A percentile compares a stretch with the other conserved stretches of the same genome.
Conservation (phyloP, 2,797 vertebrate genomes). For the Myioborus miniatus region DNA sequence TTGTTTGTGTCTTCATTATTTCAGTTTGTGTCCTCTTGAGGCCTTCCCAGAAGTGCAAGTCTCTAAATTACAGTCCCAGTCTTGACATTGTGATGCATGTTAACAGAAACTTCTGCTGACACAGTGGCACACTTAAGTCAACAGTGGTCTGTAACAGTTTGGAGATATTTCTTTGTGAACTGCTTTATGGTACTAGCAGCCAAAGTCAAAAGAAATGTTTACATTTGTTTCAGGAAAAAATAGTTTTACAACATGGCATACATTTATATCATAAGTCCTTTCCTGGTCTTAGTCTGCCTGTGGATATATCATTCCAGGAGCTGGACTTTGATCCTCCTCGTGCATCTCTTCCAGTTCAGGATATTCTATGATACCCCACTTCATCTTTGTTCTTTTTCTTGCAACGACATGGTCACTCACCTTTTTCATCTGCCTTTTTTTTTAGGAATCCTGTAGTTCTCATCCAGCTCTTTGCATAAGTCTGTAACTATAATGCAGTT, state of each 20-base stretch:
- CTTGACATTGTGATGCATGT: background rate
- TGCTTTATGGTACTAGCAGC: background rate
- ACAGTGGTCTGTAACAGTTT: background rate
- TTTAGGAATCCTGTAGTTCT: background rate
- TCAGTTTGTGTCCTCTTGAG: background rate
- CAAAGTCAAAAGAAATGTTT: background rate
- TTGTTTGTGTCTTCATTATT: constrained; percentile 16
- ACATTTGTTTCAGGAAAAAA: background rate
- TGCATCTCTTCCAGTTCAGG: background rate
- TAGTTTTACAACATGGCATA: background rate
- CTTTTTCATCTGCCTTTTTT: background rate
- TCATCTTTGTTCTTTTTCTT: background rate
- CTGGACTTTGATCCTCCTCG: background rate
- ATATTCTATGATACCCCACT: background rate
- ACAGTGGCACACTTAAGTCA: background rate
- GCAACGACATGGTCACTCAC: background rate
- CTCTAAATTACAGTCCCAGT: background rate
- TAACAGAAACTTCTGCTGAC: background rate
- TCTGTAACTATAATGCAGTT: background rate
- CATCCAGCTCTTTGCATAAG: background rate
- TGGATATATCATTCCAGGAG: background rate
- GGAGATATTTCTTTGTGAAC: background rate
- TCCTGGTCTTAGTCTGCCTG: background rate
- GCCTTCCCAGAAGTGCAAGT: background rate
- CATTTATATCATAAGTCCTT: background rate